phyloP scores from a whole-genome alignment of 2,797 vertebrate genomes.

The Balearica regulorum region DNA sequence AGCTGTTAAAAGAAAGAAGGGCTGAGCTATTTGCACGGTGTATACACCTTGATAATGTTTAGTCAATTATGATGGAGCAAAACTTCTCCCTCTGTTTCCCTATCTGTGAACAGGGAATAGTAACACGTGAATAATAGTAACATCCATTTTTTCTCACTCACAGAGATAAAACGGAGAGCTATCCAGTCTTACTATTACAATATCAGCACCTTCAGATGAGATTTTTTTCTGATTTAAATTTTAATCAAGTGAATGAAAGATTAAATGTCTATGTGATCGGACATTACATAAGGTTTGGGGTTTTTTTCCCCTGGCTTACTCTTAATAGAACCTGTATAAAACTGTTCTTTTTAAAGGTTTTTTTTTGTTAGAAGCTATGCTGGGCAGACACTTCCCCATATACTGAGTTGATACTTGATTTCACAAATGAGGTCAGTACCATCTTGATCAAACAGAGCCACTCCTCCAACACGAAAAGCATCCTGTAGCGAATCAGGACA shows the following conservation, averaged over 20 bases:
- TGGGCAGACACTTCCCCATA: neutral
- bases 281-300: neutral
- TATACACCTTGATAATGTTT: neutral
- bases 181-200: neutral
- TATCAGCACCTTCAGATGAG: neutral
- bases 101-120: neutral
- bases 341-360: neutral
- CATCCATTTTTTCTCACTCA: neutral
- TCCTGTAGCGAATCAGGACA: slow-evolving; percentile 51
- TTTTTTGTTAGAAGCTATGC: neutral
- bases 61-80: neutral
- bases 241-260: neutral
- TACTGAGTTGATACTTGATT: neutral
- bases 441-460: slow-evolving; percentile 49
- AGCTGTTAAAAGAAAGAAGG: neutral
- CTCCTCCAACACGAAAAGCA: neutral
- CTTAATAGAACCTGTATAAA: neutral
- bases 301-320: neutral
- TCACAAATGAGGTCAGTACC: slow-evolving; percentile 46
- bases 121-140: neutral
- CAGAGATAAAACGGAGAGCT: neutral
- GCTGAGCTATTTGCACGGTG: neutral
- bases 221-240: neutral
- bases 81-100: neutral
- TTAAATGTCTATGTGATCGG: neutral